Evolutionary conservation across 2,113 vertebrate species (phyloP).

Genomic region (Clarias batrachus): DNA sequence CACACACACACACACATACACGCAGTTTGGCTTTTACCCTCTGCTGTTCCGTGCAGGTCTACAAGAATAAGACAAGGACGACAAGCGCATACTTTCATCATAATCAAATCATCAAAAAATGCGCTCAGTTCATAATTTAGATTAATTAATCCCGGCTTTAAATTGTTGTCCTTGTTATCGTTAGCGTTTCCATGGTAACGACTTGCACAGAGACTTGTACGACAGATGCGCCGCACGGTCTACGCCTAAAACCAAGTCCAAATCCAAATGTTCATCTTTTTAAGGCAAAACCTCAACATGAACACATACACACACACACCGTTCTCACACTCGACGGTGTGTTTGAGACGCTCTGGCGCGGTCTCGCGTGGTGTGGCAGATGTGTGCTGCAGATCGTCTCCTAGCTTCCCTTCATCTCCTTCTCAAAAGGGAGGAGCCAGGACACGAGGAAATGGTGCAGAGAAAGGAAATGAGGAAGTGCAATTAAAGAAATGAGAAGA

Average conservation of each 20-base stretch:
- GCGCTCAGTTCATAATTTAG: not conserved
- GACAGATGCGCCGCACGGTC: not conserved
- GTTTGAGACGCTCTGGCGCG: not conserved
- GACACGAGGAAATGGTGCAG: not conserved
- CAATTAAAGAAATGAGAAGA: slow-evolving; percentile 2
- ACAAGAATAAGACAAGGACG: not conserved
- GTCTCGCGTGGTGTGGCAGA: not conserved
- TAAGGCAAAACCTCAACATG: too few relatives aligned
- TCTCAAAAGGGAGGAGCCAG: not conserved
- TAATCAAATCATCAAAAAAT: not conserved
- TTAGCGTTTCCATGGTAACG: not conserved
- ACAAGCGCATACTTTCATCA: not conserved
- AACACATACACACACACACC: too few relatives aligned
- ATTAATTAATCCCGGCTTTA: not conserved
- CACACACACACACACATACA: not conserved
- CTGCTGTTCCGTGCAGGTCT: not conserved
- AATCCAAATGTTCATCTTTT: too few relatives aligned
- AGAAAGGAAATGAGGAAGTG: slow-evolving; percentile 11
- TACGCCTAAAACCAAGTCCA: not conserved
- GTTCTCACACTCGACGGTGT: not conserved
- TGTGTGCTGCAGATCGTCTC: not conserved
- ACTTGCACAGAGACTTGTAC: not conserved
- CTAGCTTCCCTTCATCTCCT: not conserved
- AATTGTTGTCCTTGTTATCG: not conserved
- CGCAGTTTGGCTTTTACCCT: not conserved